Evolutionary conservation across 2,797 vertebrate species (phyloP), one percentile per base, ranked within the genome.

Genomic region (Pipistrellus pygmaeus): DNA sequence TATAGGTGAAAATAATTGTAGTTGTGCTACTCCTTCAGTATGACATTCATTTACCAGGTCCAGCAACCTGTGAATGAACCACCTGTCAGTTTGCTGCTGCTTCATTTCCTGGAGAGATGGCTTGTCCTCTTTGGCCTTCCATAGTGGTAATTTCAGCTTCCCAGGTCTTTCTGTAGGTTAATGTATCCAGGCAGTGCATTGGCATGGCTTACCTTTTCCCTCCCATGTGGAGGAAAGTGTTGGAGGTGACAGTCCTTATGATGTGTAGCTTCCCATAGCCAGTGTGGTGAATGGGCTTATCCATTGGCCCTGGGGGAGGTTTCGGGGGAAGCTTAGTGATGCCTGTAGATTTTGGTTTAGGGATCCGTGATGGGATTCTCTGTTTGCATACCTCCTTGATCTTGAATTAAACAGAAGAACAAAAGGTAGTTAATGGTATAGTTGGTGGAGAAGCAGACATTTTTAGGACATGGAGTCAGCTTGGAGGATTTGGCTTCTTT

Each of bases 321-420:
- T 96, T 96, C 95, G 90, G 97, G 30, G 98, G 97, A 96, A 97
- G 96, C 97, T 98, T 99, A 82, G 97, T 98, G 95, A 98, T 96
- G 91, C 94, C 92, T 77, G 55, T 98, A 93, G 98, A 96, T 97
- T 99, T 99, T 41, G 99, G 98, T 98, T 99, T 99, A 95, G 99
- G 99, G 95, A 99, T 99, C 88, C 98, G 97, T 32, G 99, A 99
- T 44, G 99, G 99, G 88, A 98, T 97, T 81, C 98, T 98, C 32
- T 96, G 98, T 85, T 95, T 98, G 96, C 98, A 98, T 71, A 98
- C 97, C 95, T 99, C 99, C 71, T 98, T 98, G 89, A 99, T 98
- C 99, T 99, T 98, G 95, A 95, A 95, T 96, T 78, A 98, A 97
- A 97, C n/a, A 78, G 2, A 94, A 96, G 88, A 92, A 96, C 51